These are phyloP conservation scores for Xiphorhynchus erythropygius DNA, from an alignment of 2,797 vertebrate genomes.

Conservation along the genomic window DNA sequence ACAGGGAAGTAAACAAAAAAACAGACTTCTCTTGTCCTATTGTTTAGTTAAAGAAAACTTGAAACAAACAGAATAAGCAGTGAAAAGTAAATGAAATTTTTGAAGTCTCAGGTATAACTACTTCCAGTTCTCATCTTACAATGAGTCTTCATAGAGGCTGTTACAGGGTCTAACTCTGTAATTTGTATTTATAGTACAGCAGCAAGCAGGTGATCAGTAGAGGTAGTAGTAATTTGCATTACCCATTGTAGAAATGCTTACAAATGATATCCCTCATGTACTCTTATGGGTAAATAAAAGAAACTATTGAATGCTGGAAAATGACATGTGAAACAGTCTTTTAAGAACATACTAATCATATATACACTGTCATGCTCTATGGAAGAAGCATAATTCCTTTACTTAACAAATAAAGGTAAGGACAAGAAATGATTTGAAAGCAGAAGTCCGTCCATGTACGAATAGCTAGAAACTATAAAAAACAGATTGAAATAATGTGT, in stretches of 20 bases:
- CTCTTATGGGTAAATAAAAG: neutral
- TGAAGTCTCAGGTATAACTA: neutral
- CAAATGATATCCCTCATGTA: neutral
- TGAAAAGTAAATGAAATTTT: neutral
- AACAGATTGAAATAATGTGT: slow-evolving; percentile 17
- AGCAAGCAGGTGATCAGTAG: neutral
- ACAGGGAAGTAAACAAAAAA: neutral
- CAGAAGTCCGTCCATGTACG: neutral
- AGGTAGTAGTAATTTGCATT: neutral
- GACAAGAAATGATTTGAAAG: neutral
- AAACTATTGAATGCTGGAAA: neutral
- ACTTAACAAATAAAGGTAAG: neutral
- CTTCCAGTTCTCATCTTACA: neutral
- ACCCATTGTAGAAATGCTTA: neutral
- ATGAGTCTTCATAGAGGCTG: neutral
- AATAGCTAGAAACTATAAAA: slow-evolving; percentile 34
- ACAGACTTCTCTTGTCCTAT: neutral
- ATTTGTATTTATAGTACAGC: neutral
- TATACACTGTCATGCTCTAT: neutral
- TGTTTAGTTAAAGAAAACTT: neutral
- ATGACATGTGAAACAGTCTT: neutral
- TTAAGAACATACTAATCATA: neutral
- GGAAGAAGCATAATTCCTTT: neutral
- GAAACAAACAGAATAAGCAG: neutral
- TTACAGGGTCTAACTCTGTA: neutral